phyloP scores from a whole-genome alignment of 2,113 vertebrate species.

The Cebus imitator region DNA sequence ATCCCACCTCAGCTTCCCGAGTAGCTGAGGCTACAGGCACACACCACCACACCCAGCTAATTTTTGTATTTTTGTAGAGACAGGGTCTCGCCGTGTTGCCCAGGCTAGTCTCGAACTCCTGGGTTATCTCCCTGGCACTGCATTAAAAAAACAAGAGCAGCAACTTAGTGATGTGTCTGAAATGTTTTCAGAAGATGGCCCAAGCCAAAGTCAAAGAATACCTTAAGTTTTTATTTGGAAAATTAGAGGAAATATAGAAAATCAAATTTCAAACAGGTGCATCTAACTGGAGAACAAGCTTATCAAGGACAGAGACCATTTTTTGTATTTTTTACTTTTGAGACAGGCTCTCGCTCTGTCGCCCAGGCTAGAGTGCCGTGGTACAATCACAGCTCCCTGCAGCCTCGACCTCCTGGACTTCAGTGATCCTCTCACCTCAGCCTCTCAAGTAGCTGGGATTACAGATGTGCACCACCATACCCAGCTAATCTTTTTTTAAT shows the following conservation, averaged over 20 bases:
- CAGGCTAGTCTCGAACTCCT: no score
- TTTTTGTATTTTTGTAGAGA: no score
- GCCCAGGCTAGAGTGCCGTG: background rate
- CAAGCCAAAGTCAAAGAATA: background rate
- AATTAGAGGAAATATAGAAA: conserved; percentile 32
- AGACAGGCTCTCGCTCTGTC: background rate
- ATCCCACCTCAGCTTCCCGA: no score
- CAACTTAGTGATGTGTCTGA: background rate
- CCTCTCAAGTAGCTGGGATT: background rate
- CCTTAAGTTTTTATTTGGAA: background rate
- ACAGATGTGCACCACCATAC: background rate
- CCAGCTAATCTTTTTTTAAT: no score
- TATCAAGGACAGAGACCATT: background rate
- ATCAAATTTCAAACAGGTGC: background rate
- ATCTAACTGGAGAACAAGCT: background rate
- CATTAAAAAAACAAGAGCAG: background rate
- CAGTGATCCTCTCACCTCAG: background rate
- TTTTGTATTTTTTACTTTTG: background rate
- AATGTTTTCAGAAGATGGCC: background rate
- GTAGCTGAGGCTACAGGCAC: no score
- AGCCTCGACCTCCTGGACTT: background rate
- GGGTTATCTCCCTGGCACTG: background rate
- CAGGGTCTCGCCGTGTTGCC: no score
- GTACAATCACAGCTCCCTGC: no score
- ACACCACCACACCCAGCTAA: no score